A percentile compares a stretch with the other conserved stretches of the same genome.
phyloP scores from a whole-genome alignment of 2,888 invertebrate genomes.

The Dasysyrphus tricinctus region DNA sequence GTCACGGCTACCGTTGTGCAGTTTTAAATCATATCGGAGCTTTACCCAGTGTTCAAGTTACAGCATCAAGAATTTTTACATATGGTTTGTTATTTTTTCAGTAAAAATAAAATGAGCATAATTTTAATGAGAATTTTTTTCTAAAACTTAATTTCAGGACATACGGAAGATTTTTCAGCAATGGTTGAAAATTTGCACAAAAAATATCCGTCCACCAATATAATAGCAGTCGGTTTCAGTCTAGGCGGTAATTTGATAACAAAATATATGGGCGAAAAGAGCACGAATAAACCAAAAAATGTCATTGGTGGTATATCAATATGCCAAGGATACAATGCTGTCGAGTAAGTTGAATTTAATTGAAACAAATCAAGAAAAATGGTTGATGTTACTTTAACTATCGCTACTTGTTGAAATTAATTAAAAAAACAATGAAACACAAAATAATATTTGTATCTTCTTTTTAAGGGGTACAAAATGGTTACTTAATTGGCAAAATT shows the following conservation, averaged over 20 bases:
- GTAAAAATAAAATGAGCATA: not conserved
- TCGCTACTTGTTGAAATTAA: too few species aligned
- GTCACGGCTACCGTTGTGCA: slow-evolving; percentile 95
- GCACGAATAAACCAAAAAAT: slow-evolving; percentile 86
- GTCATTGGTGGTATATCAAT: slow-evolving; percentile 96
- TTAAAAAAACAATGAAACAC: too few species aligned
- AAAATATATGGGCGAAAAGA: slow-evolving; percentile 94
- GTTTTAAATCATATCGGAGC: slow-evolving; percentile 98
- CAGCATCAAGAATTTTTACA: slow-evolving; percentile 94
- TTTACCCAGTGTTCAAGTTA: slow-evolving; percentile 91
- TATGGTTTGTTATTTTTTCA: slow-evolving; percentile 88
- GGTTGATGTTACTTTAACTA: too few species aligned
- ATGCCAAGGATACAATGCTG: slow-evolving; percentile 97
- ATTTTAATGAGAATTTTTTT: not conserved
- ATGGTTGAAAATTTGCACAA: slow-evolving; percentile 91
- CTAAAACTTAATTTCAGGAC: slow-evolving; percentile 85
- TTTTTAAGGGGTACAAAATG: slow-evolving; percentile 89
- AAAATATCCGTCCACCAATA: slow-evolving; percentile 89
- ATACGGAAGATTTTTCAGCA: slow-evolving; percentile 93
- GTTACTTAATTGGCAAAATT: slow-evolving; percentile 94
- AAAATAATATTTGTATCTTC: not conserved
- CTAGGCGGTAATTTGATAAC: slow-evolving; percentile 96
- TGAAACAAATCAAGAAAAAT: too few species aligned
- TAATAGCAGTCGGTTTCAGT: slow-evolving; percentile 95
- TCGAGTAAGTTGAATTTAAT: slow-evolving; percentile 87